Evolutionary conservation across 30 jellyfish, hydroid and myxozoan species (phyloP), one percentile per base, ranked within the genome.

Genomic region (Chironex yamaguchii): DNA sequence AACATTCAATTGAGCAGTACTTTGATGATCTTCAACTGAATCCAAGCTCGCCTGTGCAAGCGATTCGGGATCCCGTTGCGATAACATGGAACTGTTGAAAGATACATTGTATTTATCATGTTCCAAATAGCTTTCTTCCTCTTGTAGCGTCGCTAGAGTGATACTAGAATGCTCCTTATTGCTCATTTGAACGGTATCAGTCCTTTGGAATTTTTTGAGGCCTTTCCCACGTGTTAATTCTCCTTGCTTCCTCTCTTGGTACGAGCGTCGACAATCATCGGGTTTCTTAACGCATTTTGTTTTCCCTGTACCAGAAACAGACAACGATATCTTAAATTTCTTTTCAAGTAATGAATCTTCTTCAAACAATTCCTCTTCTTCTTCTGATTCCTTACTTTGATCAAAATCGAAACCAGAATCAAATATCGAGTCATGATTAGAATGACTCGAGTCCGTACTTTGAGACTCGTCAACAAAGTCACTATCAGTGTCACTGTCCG

Each of bases 371-470:
- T 71, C 30, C 35, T 78, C 62, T 4, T 35, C 36, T 34, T 63
- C 81, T 48, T 85, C 82, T 34, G 82, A 69, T 23, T 69, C 34
- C 14, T 34, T 23, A 31, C 36, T 52, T 12, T 69, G 63, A 69
- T 69, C 82, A 29, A 4, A 87, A 36, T 86, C 96, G 25, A 22
- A 52, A 34, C n/a, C 75, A 52, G 71, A 71, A 30, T 67, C 86
- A 49, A 54, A 64, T 12, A 54, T 67, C 34, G 33, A 54, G 36
- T 58, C 82, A 34, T 34, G 53, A 23, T 31, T 26, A 28, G 24
- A 77, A 62, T 50, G 80, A 33, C 31, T 66, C 17, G 6, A 29
- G 11, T 34, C 74, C 0, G 49, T 64, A 4, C 53, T 71, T 35
- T 84, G 48, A 20, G 76, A 88, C 67, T 58, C 58, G 58, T 42